Conservation (phyloP, 2,888 invertebrate genomes). For the Hypsopygia costalis region DNA sequence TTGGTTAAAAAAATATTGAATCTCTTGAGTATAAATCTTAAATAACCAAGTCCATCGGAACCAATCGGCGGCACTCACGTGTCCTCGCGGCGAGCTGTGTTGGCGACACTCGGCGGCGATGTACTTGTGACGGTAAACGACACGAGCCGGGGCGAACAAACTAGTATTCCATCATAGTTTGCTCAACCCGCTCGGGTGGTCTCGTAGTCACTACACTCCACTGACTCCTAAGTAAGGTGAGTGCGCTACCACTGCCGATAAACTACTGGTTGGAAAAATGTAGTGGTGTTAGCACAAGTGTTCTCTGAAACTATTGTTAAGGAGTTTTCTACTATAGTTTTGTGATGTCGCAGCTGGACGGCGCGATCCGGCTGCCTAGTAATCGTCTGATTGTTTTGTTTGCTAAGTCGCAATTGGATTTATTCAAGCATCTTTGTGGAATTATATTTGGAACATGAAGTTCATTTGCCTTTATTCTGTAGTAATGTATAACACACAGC, state of each 20-base stretch:
- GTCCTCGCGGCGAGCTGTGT: constrained; percentile 20
- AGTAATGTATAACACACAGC: too few relatives aligned
- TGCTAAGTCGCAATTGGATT: too few relatives aligned
- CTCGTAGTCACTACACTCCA: constrained; percentile 39
- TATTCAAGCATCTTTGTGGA: too few relatives aligned
- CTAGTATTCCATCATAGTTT: constrained; percentile 67
- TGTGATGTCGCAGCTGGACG: constrained; percentile 50
- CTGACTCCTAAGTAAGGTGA: constrained; percentile 17
- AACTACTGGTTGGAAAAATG: constrained; percentile 51
- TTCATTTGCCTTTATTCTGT: too few relatives aligned
- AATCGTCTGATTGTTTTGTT: not conserved
- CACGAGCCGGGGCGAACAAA: constrained; percentile 82
- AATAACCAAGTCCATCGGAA: constrained; percentile 9
- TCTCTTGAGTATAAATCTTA: too few relatives aligned
- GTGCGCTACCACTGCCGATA: constrained; percentile 39
- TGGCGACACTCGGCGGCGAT: constrained; percentile 20
- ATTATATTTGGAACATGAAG: too few relatives aligned
- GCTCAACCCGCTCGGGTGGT: constrained; percentile 79
- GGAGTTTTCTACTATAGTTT: constrained; percentile 75
- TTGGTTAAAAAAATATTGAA: too few relatives aligned
- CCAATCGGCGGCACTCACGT: constrained; percentile 38
- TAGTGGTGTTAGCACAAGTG: constrained; percentile 71
- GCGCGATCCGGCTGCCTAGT: not conserved
- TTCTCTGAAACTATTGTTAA: constrained; percentile 74
- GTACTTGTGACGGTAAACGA: constrained; percentile 54